Evolutionary conservation across 2,797 vertebrate species (phyloP).

Genomic region (Bryconaethiops microstoma): DNA sequence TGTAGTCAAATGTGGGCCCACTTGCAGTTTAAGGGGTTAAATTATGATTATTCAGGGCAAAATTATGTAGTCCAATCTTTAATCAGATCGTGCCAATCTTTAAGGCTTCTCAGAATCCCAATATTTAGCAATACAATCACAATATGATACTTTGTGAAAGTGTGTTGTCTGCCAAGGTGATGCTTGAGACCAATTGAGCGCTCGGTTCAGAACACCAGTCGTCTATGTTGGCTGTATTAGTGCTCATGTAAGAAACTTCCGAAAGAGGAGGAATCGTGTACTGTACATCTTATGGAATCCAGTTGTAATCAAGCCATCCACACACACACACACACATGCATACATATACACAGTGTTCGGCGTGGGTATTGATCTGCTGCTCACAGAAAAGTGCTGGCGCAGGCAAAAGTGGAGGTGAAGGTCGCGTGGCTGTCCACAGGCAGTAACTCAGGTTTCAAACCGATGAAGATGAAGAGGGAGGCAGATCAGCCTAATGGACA

Average conservation of each 20-base stretch:
- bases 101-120: background rate
- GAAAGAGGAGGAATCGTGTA: constrained; percentile 25
- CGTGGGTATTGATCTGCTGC: constrained; percentile 59
- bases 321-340: constrained; percentile 37
- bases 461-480: constrained; percentile 54
- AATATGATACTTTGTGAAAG: background rate
- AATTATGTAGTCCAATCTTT: background rate
- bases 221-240: background rate
- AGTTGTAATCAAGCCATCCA: constrained; percentile 50
- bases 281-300: constrained; percentile 42
- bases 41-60: background rate
- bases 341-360: constrained; percentile 37
- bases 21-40: background rate
- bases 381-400: constrained; percentile 59
- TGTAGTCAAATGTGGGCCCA: background rate
- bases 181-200: background rate
- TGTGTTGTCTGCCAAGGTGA: background rate
- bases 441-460: constrained; percentile 62
- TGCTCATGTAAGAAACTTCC: constrained; percentile 7
- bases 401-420: constrained; percentile 65
- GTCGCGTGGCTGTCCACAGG: constrained; percentile 57
- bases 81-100: background rate
- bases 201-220: background rate
- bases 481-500: constrained; percentile 51
- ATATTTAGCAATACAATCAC: background rate